Evolutionary conservation across 2,797 vertebrate species (phyloP), one percentile per base, ranked within the genome.

Genomic region (Babyrousa celebensis): DNA sequence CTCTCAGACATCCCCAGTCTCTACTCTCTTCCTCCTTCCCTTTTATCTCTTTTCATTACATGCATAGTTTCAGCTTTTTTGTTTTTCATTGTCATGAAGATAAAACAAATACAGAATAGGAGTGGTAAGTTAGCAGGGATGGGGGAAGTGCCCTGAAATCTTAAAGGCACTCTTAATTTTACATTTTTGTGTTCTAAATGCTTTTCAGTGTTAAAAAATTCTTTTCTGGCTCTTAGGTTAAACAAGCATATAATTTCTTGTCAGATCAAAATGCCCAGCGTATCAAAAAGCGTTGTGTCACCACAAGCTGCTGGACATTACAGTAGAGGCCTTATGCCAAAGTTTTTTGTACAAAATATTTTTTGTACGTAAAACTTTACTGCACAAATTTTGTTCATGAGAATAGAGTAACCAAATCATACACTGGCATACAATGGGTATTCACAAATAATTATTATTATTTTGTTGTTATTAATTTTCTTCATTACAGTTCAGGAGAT

Each of bases 41-140:
- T 85, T 89, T 70, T 10, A 58, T 75, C 9, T 56, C 6, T 80
- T 67, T 25, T 85, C 15, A 58, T 71, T 32, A 48, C 32, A 48
- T 40, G 40, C 21, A 6, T 10, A 40, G 27, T 60, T 79, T 77
- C 89, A 85, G 23, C 16, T 92, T 29, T 23, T 12, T 71, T 2
- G 27, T 80, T 54, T 84, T 71, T 72, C 23, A 67, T 21, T 60
- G 23, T 54, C 27, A 54, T 82, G 48, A 60, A 89, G 63, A 65
- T 52, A 58, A 83, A 82, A 71, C 62, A 80, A 40, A 93, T 52
- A 29, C 12, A 85, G 54, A 94, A 86, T 89, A 21, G 60, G 27
- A 48, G 36, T 70, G 0, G 0, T 12, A 25, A 16, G 18, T 82
- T 63, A 89, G 48, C 56, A 65, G 21, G 6, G 20, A 70, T 80